Evolutionary conservation across 2,888 invertebrate genomes (phyloP).

Genomic region (Sclerodermus sp.): DNA sequence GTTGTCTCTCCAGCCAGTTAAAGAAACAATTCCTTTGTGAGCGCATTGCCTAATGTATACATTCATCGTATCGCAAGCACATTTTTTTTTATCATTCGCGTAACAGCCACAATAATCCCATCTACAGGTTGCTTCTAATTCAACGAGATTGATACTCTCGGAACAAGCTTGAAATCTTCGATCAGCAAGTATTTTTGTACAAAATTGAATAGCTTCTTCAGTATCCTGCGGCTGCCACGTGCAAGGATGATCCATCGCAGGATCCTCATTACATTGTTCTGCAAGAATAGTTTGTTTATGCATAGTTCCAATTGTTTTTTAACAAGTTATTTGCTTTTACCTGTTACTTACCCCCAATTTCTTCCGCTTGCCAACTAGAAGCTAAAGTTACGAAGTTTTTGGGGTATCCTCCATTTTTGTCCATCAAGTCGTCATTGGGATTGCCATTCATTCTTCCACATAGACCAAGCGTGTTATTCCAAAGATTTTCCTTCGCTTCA

Average conservation of each 20-base stretch:
- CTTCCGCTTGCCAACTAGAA: constrained; percentile 65
- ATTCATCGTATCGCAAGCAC: constrained; percentile 76
- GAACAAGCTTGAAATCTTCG: constrained; percentile 69
- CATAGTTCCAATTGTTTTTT: no score
- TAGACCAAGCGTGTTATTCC: constrained; percentile 80
- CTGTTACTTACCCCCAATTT: constrained; percentile 60
- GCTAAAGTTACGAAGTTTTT: constrained; percentile 60
- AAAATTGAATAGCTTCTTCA: constrained; percentile 64
- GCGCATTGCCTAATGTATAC: constrained; percentile 79
- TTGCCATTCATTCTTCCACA: constrained; percentile 80
- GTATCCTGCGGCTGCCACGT: constrained; percentile 48
- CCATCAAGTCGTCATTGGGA: constrained; percentile 69
- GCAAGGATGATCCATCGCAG: constrained; percentile 62
- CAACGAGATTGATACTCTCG: constrained; percentile 66
- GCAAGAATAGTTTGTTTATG: no score
- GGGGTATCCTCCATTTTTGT: constrained; percentile 62
- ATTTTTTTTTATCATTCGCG: constrained; percentile 58
- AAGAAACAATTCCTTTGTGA: constrained; percentile 64
- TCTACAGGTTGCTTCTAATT: constrained; percentile 72
- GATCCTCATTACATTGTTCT: constrained; percentile 64
- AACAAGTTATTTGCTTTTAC: no score
- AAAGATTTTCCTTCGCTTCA: constrained; percentile 69
- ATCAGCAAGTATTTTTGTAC: constrained; percentile 66
- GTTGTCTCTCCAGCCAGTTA: constrained; percentile 76
- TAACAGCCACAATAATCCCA: constrained; percentile 80